Evolutionary conservation across 2,113 vertebrate species (phyloP), one percentile per base, ranked within the genome.

Genomic region (Dunckerocampus dactyliophorus): DNA sequence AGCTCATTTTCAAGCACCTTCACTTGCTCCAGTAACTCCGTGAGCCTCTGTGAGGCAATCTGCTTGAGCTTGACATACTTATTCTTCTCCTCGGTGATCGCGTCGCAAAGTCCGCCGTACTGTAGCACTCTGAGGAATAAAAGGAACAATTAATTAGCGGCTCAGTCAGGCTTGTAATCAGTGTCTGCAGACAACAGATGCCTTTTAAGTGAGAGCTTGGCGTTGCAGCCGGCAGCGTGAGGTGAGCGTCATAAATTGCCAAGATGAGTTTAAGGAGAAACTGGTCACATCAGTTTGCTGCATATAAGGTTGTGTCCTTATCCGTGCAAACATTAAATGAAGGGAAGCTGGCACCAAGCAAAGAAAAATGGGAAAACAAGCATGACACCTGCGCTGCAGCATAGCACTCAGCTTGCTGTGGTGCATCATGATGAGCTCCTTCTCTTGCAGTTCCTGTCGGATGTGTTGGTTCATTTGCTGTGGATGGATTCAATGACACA

Each of bases 1-100:
- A 79, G 80, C 79, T 94, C 90, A 58, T 93, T 94, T 75, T 89
- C 87, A 71, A 92, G 82, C 60, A 93, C 84, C 77, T 90, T 91
- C 47, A 91, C 55, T 47, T 84, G 88, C 45, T 92, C 90, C 62
- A 63, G 88, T 67, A 93, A 81, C 85, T 95, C 92, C 10, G 76
- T 80, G 45, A 86, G 83, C 16, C 89, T 91, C 71, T 93, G 92
- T 7, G 90, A 90, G 68, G 92, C 88, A 57, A 72, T 79, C 48
- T 89, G 79, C 73, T 93, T 89, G 60, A 96, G 85, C 20, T 86
- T 85, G n/a, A 93, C 79, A 63, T 89, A 92, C 80, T 94, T 98
- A 14, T 92, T 92, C 77, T 89, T 93, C 88, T 98, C 94, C 16
- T 68, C 88, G 67, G 85, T 85, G 42, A 95, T 56, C 55, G 87